phyloP scores from a whole-genome alignment of 2,888 invertebrate species.

The Adineta ricciae region DNA sequence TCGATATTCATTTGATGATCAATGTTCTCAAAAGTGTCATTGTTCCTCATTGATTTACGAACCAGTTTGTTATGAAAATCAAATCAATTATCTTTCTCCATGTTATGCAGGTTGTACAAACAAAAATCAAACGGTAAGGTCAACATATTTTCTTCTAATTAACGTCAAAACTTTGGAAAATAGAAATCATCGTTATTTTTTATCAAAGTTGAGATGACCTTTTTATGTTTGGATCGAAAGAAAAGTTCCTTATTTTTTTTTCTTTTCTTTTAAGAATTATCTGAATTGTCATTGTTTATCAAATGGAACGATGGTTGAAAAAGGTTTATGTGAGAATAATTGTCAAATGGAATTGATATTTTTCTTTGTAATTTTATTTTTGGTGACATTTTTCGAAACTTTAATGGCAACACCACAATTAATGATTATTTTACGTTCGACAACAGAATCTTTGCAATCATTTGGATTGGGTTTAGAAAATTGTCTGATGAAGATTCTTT shows the following conservation, averaged over 20 bases:
- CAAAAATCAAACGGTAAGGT: slow-evolving; percentile 34
- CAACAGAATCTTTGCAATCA: slow-evolving; percentile 38
- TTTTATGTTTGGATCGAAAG: no score
- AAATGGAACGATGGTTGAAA: slow-evolving; percentile 30
- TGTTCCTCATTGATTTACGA: slow-evolving; percentile 56
- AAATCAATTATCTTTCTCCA: slow-evolving; percentile 53
- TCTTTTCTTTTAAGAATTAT: slow-evolving; percentile 59
- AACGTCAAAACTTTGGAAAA: no score
- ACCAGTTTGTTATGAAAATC: slow-evolving; percentile 52
- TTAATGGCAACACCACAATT: slow-evolving; percentile 26
- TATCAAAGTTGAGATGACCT: no score
- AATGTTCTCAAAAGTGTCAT: slow-evolving; percentile 80
- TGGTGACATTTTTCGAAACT: slow-evolving; percentile 20
- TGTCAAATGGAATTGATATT: neutral
- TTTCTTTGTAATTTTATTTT: slow-evolving; percentile 26
- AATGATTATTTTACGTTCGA: slow-evolving; percentile 23
- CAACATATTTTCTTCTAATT: no score
- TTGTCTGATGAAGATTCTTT: slow-evolving; percentile 49
- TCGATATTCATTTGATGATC: neutral
- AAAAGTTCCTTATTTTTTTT: no score
- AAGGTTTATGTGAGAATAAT: neutral
- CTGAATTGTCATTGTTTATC: slow-evolving; percentile 74
- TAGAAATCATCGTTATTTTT: no score
- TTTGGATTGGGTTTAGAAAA: slow-evolving; percentile 55
- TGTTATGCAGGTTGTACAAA: slow-evolving; percentile 53